A percentile compares a stretch with the other conserved stretches of the same genome.
Evolutionary conservation across 2,113 vertebrate genomes (phyloP).

Genomic region (Pseudorhombus dupliciocellatus): DNA sequence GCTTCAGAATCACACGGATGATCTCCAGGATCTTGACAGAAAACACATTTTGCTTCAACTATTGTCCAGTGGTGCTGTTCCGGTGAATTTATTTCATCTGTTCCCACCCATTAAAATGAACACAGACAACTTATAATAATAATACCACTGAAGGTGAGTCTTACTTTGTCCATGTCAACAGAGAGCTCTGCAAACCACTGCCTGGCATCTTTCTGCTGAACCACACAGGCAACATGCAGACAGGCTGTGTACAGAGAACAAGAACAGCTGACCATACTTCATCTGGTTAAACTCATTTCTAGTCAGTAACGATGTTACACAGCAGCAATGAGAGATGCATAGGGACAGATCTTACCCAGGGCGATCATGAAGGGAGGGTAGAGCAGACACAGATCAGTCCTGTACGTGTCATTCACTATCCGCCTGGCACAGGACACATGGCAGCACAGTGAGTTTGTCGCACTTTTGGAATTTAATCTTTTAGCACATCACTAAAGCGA

Average conservation of each 20-base stretch:
- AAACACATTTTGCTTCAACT: background rate
- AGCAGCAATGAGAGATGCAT: constrained; percentile 7
- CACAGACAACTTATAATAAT: background rate
- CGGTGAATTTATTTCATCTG: no score
- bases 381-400: constrained; percentile 97
- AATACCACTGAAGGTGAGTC: background rate
- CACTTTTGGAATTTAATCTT: background rate
- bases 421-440: constrained; percentile 83
- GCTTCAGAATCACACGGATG: constrained; percentile 97
- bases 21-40: constrained; percentile 94
- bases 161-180: constrained; percentile 99
- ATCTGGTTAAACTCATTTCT: constrained; percentile 9
- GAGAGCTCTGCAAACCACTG: constrained; percentile 99
- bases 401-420: constrained; percentile 99
- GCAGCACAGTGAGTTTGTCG: constrained; percentile 44
- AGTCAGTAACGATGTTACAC: constrained; percentile 32
- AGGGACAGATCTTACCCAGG: constrained; percentile 85
- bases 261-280: constrained; percentile 14
- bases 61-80: no score
- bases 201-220: constrained; percentile 98
- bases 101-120: background rate
- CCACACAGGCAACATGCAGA: constrained; percentile 97
- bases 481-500: background rate
- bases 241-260: constrained; percentile 83
- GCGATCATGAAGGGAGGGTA: constrained; percentile 99